Evolutionary conservation across 2,888 invertebrate species (phyloP), one percentile per base, ranked within the genome.

Genomic region (Emmelina monodactyla): DNA sequence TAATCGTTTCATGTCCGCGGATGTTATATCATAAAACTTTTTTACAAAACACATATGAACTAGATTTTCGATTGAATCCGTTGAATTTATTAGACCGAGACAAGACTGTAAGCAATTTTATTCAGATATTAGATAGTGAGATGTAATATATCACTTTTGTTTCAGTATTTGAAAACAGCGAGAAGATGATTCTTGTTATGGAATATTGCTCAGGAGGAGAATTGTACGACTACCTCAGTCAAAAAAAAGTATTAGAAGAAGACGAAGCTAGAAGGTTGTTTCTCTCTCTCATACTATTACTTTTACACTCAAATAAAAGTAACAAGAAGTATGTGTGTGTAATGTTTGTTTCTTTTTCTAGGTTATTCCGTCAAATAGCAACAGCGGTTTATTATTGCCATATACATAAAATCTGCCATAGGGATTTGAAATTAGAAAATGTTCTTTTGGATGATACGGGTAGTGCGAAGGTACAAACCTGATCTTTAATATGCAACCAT

Each of bases 141-240:
- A n/a, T n/a, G n/a, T n/a, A n/a, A n/a, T n/a, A n/a, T n/a, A n/a
- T n/a, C n/a, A n/a, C n/a, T 47, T 52, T 40, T 44, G 45, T 83
- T 85, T 45, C 81, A 95, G 98, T 99, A 53, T 99, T 99, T 82
- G 99, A 99, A 83, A 99, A 98, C 82, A 89, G 94, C 58, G 98
- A 99, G 78, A 97, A 97, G 82, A 98, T 99, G 88, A 97, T 99
- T 51, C 85, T 99, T 47, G 97, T 99, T 19, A 97, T 99, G 97
- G 98, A 99, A 78, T 98, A 97, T 72, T 98, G 98, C 46, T 92
- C 93, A 40, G 98, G 98, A 39, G 98, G 99, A 39, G 99, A 99
- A 79, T 82, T 99, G 16, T 99, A 98, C 67, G 98, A 97, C 76
- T 97, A 94, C 76, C 85, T 97, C 50, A 94, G 93, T 61, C 92